phyloP scores from a whole-genome alignment of 2,888 invertebrate genomes.

The Phyllotreta cruciferae region DNA sequence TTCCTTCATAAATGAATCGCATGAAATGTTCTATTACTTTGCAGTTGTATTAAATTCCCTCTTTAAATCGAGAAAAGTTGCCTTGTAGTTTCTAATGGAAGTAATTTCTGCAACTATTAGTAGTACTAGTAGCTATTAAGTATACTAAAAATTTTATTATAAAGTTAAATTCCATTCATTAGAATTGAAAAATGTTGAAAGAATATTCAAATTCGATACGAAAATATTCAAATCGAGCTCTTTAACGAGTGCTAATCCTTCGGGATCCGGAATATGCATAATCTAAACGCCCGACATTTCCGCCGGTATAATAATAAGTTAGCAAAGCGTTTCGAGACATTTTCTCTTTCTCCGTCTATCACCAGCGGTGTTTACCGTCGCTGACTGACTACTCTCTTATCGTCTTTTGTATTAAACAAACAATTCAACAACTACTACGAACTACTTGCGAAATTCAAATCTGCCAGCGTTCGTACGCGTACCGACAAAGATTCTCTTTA shows the following conservation, averaged over 20 bases:
- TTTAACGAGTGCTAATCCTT: neutral
- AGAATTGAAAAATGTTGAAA: too few relatives aligned
- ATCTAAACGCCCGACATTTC: constrained; percentile 9
- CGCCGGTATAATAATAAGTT: constrained; percentile 20
- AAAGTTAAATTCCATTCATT: too few relatives aligned
- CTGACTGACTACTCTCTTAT: constrained; percentile 23
- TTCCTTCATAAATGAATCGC: too few relatives aligned
- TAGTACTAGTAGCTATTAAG: too few relatives aligned
- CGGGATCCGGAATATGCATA: constrained; percentile 9
- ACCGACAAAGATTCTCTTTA: too few relatives aligned
- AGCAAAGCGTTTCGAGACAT: constrained; percentile 21
- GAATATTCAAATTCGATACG: constrained; percentile 1
- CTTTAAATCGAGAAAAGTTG: too few relatives aligned
- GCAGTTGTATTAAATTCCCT: too few relatives aligned
- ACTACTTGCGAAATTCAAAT: constrained; percentile 38
- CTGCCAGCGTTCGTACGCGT: neutral
- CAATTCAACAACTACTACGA: constrained; percentile 37
- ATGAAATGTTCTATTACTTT: too few relatives aligned
- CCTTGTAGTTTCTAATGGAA: too few relatives aligned
- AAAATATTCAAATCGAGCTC: constrained; percentile 3
- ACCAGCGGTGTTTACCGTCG: constrained; percentile 25
- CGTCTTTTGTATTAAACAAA: constrained; percentile 34
- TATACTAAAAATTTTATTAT: too few relatives aligned
- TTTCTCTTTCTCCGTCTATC: constrained; percentile 8
- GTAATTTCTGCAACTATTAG: too few relatives aligned